phyloP scores from a whole-genome alignment of 2,797 vertebrate species.

The Diglossa cyanea region DNA sequence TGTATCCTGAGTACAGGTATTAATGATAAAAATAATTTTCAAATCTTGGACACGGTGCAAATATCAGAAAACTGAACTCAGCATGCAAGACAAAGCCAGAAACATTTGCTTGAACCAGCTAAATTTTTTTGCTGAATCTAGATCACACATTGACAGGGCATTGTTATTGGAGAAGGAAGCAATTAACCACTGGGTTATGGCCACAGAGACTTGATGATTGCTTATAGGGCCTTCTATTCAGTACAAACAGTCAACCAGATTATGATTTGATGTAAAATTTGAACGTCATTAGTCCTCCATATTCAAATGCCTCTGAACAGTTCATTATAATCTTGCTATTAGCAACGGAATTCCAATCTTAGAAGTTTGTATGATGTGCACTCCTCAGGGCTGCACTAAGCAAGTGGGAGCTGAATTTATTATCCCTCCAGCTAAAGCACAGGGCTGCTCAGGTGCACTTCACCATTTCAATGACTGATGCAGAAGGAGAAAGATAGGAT shows the following conservation, averaged over 20 bases:
- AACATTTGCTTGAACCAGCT: neutral
- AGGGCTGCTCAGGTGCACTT: neutral
- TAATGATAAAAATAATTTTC: neutral
- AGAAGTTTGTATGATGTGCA: neutral
- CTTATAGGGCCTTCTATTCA: neutral
- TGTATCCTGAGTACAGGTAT: neutral
- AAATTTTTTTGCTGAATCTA: constrained; percentile 13
- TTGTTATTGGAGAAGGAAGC: neutral
- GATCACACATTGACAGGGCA: neutral
- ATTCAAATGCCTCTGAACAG: constrained; percentile 6
- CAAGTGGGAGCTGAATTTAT: neutral
- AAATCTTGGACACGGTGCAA: neutral
- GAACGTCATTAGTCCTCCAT: neutral
- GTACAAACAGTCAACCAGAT: neutral
- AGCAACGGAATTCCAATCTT: constrained; percentile 19
- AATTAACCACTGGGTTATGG: neutral
- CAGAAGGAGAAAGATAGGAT: neutral
- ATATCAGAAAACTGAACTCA: neutral
- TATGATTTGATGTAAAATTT: neutral
- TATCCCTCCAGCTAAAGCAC: neutral
- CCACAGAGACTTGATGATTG: neutral
- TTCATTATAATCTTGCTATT: constrained; percentile 20
- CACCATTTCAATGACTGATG: neutral
- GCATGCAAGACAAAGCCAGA: neutral
- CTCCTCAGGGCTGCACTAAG: neutral